Conservation (phyloP, 2,888 invertebrate genomes). For the Julus scanicus region DNA sequence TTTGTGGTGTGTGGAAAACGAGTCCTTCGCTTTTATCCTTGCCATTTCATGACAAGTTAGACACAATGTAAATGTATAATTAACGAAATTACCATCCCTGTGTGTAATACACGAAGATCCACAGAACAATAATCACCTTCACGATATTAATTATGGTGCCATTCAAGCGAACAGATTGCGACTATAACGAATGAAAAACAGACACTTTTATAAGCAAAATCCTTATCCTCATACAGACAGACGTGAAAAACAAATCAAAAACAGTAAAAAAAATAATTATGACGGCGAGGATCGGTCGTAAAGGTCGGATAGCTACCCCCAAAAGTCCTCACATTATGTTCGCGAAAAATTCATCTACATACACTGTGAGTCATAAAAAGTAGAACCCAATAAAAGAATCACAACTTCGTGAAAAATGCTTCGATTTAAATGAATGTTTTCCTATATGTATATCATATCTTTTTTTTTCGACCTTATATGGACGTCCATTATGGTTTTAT, state of each 20-base stretch:
- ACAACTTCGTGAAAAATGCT: too few relatives aligned
- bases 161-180: slow-evolving; percentile 50
- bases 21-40: slow-evolving; percentile 52
- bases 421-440: too few relatives aligned
- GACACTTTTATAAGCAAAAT: slow-evolving; percentile 13
- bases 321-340: too few relatives aligned
- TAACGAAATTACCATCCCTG: slow-evolving; percentile 53
- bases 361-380: too few relatives aligned
- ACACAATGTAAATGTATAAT: slow-evolving; percentile 56
- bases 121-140: slow-evolving; percentile 55
- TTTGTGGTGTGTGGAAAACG: slow-evolving; percentile 21
- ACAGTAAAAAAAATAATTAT: background rate
- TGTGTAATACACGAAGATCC: slow-evolving; percentile 47
- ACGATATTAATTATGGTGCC: slow-evolving; percentile 54
- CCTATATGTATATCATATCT: too few relatives aligned
- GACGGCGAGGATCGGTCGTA: background rate
- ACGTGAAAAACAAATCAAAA: slow-evolving; percentile 30
- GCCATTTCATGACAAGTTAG: slow-evolving; percentile 54
- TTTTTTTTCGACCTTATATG: too few relatives aligned
- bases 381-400: too few relatives aligned
- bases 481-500: too few relatives aligned
- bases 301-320: background rate
- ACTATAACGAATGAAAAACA: slow-evolving; percentile 31
- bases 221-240: background rate
- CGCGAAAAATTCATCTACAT: too few relatives aligned